phyloP scores from a whole-genome alignment of 2,113 vertebrate species.

The Rostratula benghalensis region DNA sequence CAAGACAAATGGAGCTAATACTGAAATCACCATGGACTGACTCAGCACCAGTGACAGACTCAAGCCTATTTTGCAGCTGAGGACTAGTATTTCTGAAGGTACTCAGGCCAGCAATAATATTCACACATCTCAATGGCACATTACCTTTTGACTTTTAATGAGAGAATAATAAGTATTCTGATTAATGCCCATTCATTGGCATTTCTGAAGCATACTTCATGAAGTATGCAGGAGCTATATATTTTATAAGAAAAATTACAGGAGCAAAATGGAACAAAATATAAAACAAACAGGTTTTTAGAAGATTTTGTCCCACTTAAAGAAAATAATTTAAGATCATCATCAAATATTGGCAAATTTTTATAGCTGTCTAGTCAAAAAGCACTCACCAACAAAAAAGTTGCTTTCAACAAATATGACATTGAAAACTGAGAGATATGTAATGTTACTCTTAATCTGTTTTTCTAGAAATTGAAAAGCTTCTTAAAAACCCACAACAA shows the following conservation, averaged over 20 bases:
- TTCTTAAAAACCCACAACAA: neutral
- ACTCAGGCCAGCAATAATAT: neutral
- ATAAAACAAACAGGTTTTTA: neutral
- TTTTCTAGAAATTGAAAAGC: neutral
- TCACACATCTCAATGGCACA: neutral
- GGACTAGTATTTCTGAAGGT: neutral
- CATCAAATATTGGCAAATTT: neutral
- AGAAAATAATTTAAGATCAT: neutral
- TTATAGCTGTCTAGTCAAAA: neutral
- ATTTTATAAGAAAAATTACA: neutral
- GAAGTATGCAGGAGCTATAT: neutral
- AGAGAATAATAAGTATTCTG: neutral
- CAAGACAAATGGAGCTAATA: neutral
- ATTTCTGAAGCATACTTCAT: neutral
- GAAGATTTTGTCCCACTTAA: neutral
- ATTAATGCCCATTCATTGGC: neutral
- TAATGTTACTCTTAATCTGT: neutral
- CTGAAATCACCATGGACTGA: neutral
- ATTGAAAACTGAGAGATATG: neutral
- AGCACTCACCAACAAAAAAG: neutral
- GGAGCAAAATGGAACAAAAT: neutral
- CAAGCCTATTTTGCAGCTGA: neutral
- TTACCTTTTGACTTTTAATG: neutral
- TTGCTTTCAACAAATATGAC: neutral
- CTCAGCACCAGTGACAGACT: neutral